Conservation (phyloP, 2,888 invertebrate species). For the Ectemnius lituratus region DNA sequence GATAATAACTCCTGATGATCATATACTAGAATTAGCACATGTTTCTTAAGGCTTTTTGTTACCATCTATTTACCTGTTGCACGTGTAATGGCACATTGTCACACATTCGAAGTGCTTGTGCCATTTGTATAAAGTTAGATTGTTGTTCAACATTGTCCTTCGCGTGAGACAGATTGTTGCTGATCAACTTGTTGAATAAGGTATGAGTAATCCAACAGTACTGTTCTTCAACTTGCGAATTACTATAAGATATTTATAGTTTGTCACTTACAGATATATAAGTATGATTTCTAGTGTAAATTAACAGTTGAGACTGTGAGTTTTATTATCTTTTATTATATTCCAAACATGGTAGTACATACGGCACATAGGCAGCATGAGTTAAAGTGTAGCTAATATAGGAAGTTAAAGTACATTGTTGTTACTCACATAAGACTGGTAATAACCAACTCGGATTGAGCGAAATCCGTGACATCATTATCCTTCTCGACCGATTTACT, state of each 20-base stretch:
- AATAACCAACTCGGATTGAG: conserved; percentile 29
- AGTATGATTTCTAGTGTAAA: not conserved
- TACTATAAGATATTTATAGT: conserved; percentile 28
- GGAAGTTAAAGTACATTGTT: not conserved
- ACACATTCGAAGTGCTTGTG: conserved; percentile 39
- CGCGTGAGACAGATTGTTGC: conserved; percentile 38
- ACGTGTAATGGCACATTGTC: conserved; percentile 20
- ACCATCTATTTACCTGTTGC: conserved; percentile 36
- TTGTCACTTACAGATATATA: not conserved
- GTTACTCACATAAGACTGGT: conserved; percentile 43
- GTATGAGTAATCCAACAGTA: conserved; percentile 64
- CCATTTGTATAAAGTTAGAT: conserved; percentile 51
- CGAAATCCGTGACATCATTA: conserved; percentile 27
- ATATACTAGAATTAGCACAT: conserved; percentile 1
- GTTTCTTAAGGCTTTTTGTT: not conserved
- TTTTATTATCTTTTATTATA: no score
- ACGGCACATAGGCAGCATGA: no score
- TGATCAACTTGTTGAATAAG: conserved; percentile 53
- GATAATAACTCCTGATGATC: conserved; percentile 57
- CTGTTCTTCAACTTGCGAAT: conserved; percentile 42
- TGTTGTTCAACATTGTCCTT: conserved; percentile 47
- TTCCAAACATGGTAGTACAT: not conserved
- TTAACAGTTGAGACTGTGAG: not conserved
- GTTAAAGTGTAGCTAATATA: no score
- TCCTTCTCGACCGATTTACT: conserved; percentile 8